Conservation (phyloP, 1,140 invertebrate genomes). For the Aphelinus atriplicis region DNA sequence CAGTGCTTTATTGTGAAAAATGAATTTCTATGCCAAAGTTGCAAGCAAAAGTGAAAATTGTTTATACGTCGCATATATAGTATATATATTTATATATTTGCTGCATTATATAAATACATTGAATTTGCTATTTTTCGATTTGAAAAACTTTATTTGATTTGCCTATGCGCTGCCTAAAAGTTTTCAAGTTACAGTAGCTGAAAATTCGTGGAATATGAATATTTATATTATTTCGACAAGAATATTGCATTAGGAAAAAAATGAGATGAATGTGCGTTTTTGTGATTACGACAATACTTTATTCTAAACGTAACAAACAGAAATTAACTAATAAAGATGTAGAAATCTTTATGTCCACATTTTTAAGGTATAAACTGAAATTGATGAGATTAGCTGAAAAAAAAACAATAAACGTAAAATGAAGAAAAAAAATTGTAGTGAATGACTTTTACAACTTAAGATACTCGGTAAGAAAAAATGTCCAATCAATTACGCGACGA, state of each 20-base stretch:
- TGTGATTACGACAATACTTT: conserved; percentile 36
- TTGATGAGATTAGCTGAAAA: conserved; percentile 26
- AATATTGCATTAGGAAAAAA: too few species aligned
- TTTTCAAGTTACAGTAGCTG: conserved; percentile 25
- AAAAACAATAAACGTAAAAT: not conserved
- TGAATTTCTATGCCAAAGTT: conserved; percentile 35
- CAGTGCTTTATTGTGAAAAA: conserved; percentile 25
- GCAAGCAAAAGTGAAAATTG: conserved; percentile 22
- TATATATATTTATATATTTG: conserved; percentile 17
- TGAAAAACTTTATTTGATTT: conserved; percentile 27
- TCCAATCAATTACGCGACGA: conserved; percentile 23
- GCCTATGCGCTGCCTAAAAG: conserved; percentile 25
- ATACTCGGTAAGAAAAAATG: conserved; percentile 19
- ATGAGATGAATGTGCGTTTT: conserved; percentile 24
- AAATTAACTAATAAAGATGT: conserved; percentile 13
- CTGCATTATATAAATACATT: conserved; percentile 25
- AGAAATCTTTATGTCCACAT: conserved; percentile 23
- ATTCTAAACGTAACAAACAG: conserved; percentile 27
- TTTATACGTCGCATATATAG: not conserved
- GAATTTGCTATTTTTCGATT: conserved; percentile 32
- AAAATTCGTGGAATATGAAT: too few species aligned
- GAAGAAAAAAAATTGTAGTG: conserved; percentile 4
- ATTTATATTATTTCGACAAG: too few species aligned
- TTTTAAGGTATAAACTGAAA: conserved; percentile 28
- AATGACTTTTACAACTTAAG: conserved; percentile 27